phyloP scores from a whole-genome alignment of 2,113 vertebrate species.

The Polypterus senegalus region DNA sequence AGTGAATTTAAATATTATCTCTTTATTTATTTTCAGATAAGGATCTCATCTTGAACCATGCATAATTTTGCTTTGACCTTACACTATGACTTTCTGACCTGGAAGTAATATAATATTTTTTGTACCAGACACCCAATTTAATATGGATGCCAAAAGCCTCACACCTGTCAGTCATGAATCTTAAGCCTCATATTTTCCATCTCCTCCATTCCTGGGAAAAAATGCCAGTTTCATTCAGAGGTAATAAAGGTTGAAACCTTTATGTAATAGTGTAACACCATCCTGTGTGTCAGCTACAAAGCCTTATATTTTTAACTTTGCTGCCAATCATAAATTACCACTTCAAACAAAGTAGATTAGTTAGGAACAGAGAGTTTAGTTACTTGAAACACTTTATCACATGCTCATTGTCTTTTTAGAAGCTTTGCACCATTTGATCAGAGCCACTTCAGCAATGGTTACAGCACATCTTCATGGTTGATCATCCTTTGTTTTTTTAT shows the following conservation, averaged over 20 bases:
- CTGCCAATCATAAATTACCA: not conserved
- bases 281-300: not conserved
- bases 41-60: too few species aligned
- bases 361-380: not conserved
- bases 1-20: too few species aligned
- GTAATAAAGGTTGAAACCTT: not conserved
- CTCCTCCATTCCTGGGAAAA: not conserved
- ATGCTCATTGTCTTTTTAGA: too few species aligned
- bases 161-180: not conserved
- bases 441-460: too few species aligned
- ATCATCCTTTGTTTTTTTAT: too few species aligned
- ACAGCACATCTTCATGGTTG: too few species aligned
- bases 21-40: too few species aligned
- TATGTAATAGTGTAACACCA: not conserved
- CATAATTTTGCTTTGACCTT: too few species aligned
- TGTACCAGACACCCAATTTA: not conserved
- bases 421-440: too few species aligned
- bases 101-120: not conserved
- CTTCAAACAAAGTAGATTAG: not conserved
- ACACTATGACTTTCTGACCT: not conserved
- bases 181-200: not conserved
- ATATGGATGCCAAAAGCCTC: not conserved
- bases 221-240: not conserved
- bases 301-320: not conserved
- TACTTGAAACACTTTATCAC: too few species aligned